Conservation (phyloP, 2,888 invertebrate genomes). For the Acheta domesticus region DNA sequence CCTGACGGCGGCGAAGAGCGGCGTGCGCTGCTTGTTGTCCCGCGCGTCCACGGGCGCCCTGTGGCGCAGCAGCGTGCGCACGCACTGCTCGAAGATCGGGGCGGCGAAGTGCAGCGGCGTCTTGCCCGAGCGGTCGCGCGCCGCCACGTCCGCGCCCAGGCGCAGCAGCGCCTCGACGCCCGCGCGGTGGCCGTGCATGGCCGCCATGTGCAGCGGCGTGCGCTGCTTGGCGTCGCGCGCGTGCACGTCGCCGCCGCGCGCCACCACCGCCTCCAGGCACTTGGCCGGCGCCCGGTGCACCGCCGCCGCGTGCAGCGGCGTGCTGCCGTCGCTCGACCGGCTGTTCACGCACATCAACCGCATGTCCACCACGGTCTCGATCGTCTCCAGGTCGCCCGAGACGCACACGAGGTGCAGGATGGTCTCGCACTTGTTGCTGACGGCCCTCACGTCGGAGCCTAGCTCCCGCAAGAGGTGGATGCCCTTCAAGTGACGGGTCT, state of each 20-base stretch:
- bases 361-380: no score
- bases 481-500: background rate
- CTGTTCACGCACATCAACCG: no score
- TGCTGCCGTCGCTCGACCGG: background rate
- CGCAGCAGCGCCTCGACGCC: background rate
- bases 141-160: background rate
- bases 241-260: background rate
- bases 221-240: background rate
- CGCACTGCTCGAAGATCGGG: rapidly evolving
- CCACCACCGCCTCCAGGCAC: background rate
- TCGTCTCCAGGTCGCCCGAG: no score
- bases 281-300: background rate
- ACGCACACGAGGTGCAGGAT: background rate
- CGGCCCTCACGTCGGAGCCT: background rate
- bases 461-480: background rate
- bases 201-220: background rate
- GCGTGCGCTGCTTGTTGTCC: background rate
- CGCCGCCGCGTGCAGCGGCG: background rate
- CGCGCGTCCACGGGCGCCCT: background rate
- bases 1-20: background rate
- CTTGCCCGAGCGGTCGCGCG: background rate
- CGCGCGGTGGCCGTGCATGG: background rate
- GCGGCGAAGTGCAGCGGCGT: background rate
- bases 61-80: background rate
- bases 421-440: background rate